Evolutionary conservation across 1,140 invertebrate genomes (phyloP).

Genomic region (Branchinecta lindahli): DNA sequence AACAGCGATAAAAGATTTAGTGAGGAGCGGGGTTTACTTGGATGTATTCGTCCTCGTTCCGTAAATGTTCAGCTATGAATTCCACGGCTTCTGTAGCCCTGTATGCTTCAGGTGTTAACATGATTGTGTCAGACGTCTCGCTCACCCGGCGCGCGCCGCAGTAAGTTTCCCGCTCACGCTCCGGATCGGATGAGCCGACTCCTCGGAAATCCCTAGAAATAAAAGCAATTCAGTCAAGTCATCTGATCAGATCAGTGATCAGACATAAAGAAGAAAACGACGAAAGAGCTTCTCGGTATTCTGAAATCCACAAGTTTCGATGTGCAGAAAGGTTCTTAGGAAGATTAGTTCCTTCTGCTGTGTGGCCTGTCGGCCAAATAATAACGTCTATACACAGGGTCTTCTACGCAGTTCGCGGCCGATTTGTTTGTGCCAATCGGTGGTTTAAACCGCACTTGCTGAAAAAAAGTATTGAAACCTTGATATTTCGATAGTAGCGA

Average conservation of each 20-base stretch:
- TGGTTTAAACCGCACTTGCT: too few relatives aligned
- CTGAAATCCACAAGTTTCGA: background rate
- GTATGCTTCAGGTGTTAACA: conserved; percentile 70
- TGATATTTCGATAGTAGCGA: too few relatives aligned
- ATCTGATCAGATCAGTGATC: background rate
- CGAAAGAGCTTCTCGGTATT: conserved; percentile 9
- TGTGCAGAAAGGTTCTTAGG: conserved; percentile 11
- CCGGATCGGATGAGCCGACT: conserved; percentile 19
- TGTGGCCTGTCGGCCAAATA: too few relatives aligned
- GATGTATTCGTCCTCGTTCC: conserved; percentile 91
- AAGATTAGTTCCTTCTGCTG: too few relatives aligned
- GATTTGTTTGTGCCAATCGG: too few relatives aligned
- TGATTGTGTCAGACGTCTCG: conserved; percentile 73
- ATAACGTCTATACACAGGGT: too few relatives aligned
- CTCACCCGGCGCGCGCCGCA: conserved; percentile 55
- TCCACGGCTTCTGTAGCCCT: conserved; percentile 91
- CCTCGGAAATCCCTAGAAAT: conserved; percentile 19
- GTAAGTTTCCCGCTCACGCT: conserved; percentile 32
- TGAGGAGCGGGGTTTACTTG: conserved; percentile 46
- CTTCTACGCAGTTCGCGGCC: too few relatives aligned
- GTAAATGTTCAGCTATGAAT: conserved; percentile 93
- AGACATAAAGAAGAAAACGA: background rate
- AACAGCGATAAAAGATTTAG: too few relatives aligned
- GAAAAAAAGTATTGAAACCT: too few relatives aligned
- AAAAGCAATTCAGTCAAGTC: background rate